Evolutionary conservation across 2,113 vertebrate species (phyloP), one percentile per base, ranked within the genome.

Genomic region (Echinops telfairi): DNA sequence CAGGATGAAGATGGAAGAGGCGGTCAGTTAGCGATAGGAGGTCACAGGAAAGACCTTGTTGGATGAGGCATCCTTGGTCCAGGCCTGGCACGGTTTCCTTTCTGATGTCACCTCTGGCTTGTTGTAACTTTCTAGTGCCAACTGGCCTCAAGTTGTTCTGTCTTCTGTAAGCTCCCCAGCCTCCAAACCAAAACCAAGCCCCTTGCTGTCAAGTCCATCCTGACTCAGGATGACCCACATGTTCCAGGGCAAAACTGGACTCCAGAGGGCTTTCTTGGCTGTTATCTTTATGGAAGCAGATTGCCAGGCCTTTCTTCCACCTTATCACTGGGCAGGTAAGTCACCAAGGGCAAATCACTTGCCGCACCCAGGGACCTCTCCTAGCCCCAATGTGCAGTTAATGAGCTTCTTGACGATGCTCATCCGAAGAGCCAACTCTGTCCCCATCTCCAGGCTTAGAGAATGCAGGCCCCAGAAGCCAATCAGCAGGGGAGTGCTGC

Each of bases 21-120:
- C 31, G 12, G 0, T 29, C 29, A 23, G 20, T 68, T 38, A 29
- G 15, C 58, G 6, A 1, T 22, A 36, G 0, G 0, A 38, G 22
- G 27, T 58, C 90, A 27, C 25, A 20, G 58, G 47, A 36, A 22
- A 11, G 9, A 3, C n/a, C 27, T 9, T 64, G 40, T 71, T 0
- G 19, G 75, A 73, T 17, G 19, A 43, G 2, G 9, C 62, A 19
- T 8, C 17, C 19, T 3, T 1, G 3, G 60, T 43, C 82, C 36
- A 38, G 19, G 29, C 14, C 80, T 23, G 2, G 16, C 4, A 12
- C 7, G 3, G n/a, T 3, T 70, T 62, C 62, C 83, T 31, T 64
- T 22, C 0, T 0, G 17, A 22, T 14, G n/a, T 58, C 58, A 47
- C 86, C 31, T 38, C 33, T 31, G 75, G 9, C 36, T 27, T 40